Evolutionary conservation across 2,888 invertebrate species (phyloP).

Genomic region (Macropis europaea): DNA sequence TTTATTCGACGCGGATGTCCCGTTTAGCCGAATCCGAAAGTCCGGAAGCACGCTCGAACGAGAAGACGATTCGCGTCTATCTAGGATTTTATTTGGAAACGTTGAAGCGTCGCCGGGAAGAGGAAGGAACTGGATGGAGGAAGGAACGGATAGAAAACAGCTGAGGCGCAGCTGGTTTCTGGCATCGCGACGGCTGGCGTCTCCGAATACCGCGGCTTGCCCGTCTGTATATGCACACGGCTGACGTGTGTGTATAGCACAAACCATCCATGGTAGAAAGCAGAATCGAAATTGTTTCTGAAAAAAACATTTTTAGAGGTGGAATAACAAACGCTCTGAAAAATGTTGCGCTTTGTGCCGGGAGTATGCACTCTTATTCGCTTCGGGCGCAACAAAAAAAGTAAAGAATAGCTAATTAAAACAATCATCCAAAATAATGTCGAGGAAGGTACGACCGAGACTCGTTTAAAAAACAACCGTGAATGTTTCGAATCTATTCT

Average conservation of each 20-base stretch:
- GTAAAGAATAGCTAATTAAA: no score
- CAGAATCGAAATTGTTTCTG: conserved; percentile 47
- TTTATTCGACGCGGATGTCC: no score
- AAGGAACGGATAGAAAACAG: conserved; percentile 72
- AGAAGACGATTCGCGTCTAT: not conserved
- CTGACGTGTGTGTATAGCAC: conserved; percentile 40
- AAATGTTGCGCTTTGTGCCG: not conserved
- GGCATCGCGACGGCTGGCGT: conserved; percentile 70
- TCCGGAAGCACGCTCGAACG: no score
- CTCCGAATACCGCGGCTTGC: conserved; percentile 42
- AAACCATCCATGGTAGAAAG: conserved; percentile 51
- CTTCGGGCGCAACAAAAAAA: no score
- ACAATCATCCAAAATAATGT: no score
- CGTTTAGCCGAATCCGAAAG: no score
- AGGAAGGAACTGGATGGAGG: conserved; percentile 54
- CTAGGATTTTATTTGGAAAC: conserved; percentile 54
- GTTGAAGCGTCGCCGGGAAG: conserved; percentile 46
- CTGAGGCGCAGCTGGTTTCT: conserved; percentile 77
- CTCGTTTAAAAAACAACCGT: no score
- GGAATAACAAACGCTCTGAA: conserved; percentile 30
- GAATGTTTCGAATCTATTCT: no score
- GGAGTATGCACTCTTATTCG: no score
- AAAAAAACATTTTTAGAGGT: conserved; percentile 28
- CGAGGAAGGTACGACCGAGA: no score
- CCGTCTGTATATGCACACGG: conserved; percentile 20